Evolutionary conservation across 2,797 vertebrate species (phyloP).

Genomic region (Dallia pectoralis): DNA sequence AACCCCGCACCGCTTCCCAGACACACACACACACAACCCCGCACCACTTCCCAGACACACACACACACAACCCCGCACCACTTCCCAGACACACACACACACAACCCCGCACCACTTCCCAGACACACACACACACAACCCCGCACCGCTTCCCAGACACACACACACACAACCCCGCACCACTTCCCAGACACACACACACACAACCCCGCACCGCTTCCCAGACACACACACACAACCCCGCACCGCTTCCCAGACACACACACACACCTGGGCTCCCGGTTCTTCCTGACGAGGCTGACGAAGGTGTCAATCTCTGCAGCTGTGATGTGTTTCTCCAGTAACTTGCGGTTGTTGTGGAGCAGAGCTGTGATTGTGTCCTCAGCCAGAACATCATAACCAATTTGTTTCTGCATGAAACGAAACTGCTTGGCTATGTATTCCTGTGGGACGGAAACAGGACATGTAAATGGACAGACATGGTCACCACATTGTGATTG

Average conservation of each 20-base stretch:
- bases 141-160: too few relatives aligned
- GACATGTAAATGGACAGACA: slow-evolving; percentile 9
- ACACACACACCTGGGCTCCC: slow-evolving; percentile 86
- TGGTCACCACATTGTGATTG: not conserved
- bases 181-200: not conserved
- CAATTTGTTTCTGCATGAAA: slow-evolving; percentile 99
- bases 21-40: too few relatives aligned
- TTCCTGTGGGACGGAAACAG: slow-evolving; percentile 75
- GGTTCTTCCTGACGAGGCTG: slow-evolving; percentile 95
- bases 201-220: too few relatives aligned
- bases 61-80: too few relatives aligned
- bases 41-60: too few relatives aligned
- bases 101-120: too few relatives aligned
- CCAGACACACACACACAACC: too few relatives aligned
- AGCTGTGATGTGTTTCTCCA: slow-evolving; percentile 98
- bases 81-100: not conserved
- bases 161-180: slow-evolving; percentile 6
- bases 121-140: too few relatives aligned
- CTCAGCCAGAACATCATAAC: slow-evolving; percentile 96
- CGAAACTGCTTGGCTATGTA: slow-evolving; percentile 99
- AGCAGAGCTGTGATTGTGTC: slow-evolving; percentile 97
- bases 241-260: too few relatives aligned
- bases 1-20: too few relatives aligned
- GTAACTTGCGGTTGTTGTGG: slow-evolving; percentile 96
- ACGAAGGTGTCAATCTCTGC: slow-evolving; percentile 98